These are phyloP conservation scores for Ochropacha duplaris DNA, from an alignment of 2,888 invertebrate species.

Conservation along the genomic window DNA sequence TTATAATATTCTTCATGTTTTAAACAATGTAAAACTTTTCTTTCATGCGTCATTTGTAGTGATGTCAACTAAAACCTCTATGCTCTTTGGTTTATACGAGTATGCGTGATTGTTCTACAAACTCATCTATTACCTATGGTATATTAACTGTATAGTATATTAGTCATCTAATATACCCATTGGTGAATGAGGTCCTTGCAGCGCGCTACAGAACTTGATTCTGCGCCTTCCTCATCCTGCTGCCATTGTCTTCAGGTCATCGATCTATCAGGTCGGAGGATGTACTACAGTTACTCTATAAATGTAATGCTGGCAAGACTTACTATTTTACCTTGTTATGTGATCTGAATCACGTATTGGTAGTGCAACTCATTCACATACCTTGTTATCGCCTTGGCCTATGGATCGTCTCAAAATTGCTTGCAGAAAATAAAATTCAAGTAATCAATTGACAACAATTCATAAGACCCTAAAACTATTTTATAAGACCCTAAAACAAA, in stretches of 20 bases:
- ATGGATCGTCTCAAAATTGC: no score
- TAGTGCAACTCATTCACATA: no score
- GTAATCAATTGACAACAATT: no score
- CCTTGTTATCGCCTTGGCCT: no score
- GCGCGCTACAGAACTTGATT: neutral
- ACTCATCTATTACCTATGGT: neutral
- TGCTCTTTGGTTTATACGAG: neutral
- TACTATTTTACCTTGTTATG: neutral
- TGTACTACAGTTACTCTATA: neutral
- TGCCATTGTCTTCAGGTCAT: neutral
- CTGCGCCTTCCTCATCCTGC: conserved; percentile 1
- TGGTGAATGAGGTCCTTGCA: conserved; percentile 1
- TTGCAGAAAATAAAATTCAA: no score
- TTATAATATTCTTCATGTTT: neutral
- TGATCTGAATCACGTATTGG: neutral
- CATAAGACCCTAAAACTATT: no score
- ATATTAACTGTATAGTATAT: neutral
- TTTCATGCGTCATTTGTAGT: neutral
- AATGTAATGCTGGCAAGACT: neutral
- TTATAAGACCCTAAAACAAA: no score
- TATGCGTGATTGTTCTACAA: neutral
- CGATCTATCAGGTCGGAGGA: conserved; percentile 1
- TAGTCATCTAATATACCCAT: neutral
- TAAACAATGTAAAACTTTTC: neutral
- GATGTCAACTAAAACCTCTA: neutral